Base-by-base conservation (phyloP, 2,888 invertebrate species). In the Hypomecis punctinalis region DNA sequence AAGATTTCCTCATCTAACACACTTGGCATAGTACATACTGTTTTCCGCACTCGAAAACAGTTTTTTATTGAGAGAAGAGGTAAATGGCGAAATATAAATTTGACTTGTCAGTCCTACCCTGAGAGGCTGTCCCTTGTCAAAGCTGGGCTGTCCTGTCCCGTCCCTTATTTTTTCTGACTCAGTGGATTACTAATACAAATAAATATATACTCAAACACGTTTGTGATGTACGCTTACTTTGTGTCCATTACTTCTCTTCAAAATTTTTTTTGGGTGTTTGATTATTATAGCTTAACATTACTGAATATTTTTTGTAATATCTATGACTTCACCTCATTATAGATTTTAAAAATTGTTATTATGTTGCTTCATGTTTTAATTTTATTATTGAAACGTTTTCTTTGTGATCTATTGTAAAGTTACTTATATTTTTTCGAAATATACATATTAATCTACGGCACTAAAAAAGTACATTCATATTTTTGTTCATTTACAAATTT, bases 51-150 rank as follows among this genome's bases (percentile, higher is more conserved):
- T 59, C 51, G 40, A 59, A 61, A 55, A 66, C 68, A 69, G 61
- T 57, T 56, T 61, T 66, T 59, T 61, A 68, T 63, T 69, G 64
- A 60, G 64, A 66, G 52, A 64, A 71, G 70, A 68, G 66, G 67
- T 70, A 73, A 76, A 69, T 76, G 76, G 63, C 72, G 65, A 74
- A 74, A 80, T 77, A 77, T 80, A 79, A 76, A 84, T 84, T 82
- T 71, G 78, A 79, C 75, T 75, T 85, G 85, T 83, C 84, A 85
- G 79, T 79, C 80, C 67, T 75, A 76, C 73, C 79, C 74, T 75
- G 72, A 65, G 76, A 76, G 75, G 75, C 76, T 69, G 73, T 76
- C 85, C 85, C 82, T 82, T 77, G 83, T 86, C 85, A 85, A 72
- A 72, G 73, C 69, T 73, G 73, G 56, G 58, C 76, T 77, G 74